These are phyloP conservation scores for Elysia crispata DNA, from an alignment of 2,888 invertebrate genomes.

Conservation along the genomic window DNA sequence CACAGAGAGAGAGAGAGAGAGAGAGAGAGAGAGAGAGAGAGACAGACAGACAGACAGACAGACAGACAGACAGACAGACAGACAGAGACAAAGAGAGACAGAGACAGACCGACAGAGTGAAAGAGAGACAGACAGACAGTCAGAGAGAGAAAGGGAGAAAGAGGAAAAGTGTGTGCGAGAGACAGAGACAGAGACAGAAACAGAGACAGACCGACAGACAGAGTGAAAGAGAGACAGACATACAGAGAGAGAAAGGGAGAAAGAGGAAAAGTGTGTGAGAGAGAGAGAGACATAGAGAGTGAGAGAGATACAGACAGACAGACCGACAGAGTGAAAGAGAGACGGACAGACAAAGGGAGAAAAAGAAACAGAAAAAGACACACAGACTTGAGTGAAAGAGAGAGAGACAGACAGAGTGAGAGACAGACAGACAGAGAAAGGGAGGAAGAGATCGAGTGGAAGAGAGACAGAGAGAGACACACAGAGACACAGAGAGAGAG, in stretches of 20 bases:
- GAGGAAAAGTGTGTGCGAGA: neutral
- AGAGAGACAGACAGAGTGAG: conserved; percentile 13
- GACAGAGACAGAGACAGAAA: neutral
- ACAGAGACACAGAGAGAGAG: neutral
- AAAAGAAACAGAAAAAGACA: conserved; percentile 22
- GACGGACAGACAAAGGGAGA: neutral
- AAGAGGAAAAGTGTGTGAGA: neutral
- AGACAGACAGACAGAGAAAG: conserved; percentile 5
- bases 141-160: conserved; percentile 24
- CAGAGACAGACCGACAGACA: neutral
- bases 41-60: conserved; percentile 12
- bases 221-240: conserved; percentile 21
- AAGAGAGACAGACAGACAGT: conserved; percentile 21
- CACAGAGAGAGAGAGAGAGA: neutral
- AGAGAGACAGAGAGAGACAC: conserved; percentile 17
- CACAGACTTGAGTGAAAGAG: no score
- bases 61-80: neutral
- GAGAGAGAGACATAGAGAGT: conserved; percentile 17
- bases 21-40: conserved; percentile 22
- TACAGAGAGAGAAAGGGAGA: conserved; percentile 29
- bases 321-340: neutral
- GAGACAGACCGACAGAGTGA: neutral
- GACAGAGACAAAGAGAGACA: neutral
- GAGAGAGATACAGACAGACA: neutral
- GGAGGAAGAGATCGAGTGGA: neutral